phyloP scores from a whole-genome alignment of 2,113 vertebrate species.

The Cyprinodon brontotheroides region DNA sequence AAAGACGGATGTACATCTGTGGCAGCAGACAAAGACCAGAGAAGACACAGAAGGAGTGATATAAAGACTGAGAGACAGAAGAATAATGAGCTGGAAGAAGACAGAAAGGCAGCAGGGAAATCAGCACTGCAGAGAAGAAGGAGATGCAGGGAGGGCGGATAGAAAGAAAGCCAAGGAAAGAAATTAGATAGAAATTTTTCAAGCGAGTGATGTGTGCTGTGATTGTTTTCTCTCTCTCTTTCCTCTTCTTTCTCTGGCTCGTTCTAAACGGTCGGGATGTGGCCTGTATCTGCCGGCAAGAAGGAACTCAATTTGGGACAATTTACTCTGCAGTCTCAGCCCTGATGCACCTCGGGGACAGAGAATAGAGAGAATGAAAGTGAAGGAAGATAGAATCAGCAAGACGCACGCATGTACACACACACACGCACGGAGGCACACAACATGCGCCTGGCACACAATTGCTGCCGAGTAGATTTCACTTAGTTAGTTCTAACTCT shows the following conservation, averaged over 20 bases:
- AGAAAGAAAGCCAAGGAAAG: constrained; percentile 84
- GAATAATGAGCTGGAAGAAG: constrained; percentile 62
- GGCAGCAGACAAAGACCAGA: constrained; percentile 66
- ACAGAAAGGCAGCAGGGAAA: constrained; percentile 72
- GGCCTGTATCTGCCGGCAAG: constrained; percentile 92
- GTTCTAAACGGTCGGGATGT: constrained; percentile 87
- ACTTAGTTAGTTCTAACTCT: constrained; percentile 95
- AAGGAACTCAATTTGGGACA: constrained; percentile 99
- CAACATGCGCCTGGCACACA: constrained; percentile 64
- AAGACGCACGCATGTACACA: constrained; percentile 62
- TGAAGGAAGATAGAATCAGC: constrained; percentile 98
- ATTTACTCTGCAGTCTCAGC: constrained; percentile 97
- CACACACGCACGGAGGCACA: constrained; percentile 42
- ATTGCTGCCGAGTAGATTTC: constrained; percentile 95
- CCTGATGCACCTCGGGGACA: constrained; percentile 90
- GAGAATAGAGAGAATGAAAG: constrained; percentile 97
- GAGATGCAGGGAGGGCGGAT: constrained; percentile 34
- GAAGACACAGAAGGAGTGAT: constrained; percentile 58
- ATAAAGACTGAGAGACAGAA: constrained; percentile 56
- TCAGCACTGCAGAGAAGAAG: constrained; percentile 58
- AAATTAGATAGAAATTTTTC: constrained; percentile 88
- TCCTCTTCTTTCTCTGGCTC: constrained; percentile 45
- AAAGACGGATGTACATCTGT: constrained; percentile 62
- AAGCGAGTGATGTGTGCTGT: constrained; percentile 88
- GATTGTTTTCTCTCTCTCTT: constrained; percentile 82